Conservation (phyloP, 2,888 invertebrate genomes). For the Phyllotreta cruciferae region DNA sequence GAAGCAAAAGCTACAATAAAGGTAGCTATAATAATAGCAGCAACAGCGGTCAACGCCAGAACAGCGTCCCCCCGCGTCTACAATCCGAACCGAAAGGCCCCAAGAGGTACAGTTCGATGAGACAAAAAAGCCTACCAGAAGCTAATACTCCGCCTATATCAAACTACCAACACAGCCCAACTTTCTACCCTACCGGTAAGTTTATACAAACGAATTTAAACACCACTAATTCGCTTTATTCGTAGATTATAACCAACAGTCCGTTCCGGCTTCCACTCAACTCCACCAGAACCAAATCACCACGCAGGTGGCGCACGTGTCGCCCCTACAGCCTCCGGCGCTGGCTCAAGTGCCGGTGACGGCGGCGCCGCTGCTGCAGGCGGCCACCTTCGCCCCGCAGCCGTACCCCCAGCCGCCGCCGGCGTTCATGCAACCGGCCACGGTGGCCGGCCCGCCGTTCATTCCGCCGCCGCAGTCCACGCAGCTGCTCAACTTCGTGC, state of each 20-base stretch:
- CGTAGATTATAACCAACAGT: conserved; percentile 52
- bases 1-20: conserved; percentile 21
- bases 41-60: conserved; percentile 48
- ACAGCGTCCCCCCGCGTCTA: conserved; percentile 57
- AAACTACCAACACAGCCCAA: conserved; percentile 41
- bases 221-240: conserved; percentile 20
- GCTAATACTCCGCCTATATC: conserved; percentile 54
- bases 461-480: conserved; percentile 48
- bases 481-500: conserved; percentile 57
- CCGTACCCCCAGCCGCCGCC: conserved; percentile 54
- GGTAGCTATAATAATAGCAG: conserved; percentile 20
- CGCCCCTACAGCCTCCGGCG: conserved; percentile 41
- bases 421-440: conserved; percentile 46
- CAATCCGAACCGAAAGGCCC: conserved; percentile 61
- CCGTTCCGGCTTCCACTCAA: conserved; percentile 42
- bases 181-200: conserved; percentile 53
- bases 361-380: conserved; percentile 43
- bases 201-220: conserved; percentile 15
- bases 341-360: conserved; percentile 51
- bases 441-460: conserved; percentile 45
- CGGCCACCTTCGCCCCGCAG: conserved; percentile 47
- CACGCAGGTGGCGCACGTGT: conserved; percentile 41
- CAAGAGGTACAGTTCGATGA: conserved; percentile 64
- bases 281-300: conserved; percentile 44
- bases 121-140: conserved; percentile 68